These are phyloP conservation scores for Tuberolachnus salignus DNA, from an alignment of 2,888 invertebrate genomes.

Conservation along the genomic window DNA sequence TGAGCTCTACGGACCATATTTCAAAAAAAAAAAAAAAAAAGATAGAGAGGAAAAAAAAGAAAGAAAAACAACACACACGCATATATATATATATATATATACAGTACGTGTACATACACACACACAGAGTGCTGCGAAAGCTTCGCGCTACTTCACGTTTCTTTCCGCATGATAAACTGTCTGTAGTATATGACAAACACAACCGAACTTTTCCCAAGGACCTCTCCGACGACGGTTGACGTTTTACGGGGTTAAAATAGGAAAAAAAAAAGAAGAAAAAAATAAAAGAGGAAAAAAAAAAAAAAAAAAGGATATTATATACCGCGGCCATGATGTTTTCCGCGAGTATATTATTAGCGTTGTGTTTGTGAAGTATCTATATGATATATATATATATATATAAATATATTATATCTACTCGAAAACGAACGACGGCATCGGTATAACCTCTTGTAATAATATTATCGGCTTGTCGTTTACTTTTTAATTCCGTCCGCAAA, in stretches of 20 bases:
- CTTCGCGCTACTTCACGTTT: slow-evolving; percentile 46
- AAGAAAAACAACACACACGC: slow-evolving; percentile 32
- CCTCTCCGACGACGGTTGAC: slow-evolving; percentile 21
- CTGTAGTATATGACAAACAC: slow-evolving; percentile 43
- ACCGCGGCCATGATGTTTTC: neutral
- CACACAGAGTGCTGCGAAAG: slow-evolving; percentile 37
- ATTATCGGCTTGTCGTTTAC: slow-evolving; percentile 21
- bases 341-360: no score
- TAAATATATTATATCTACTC: neutral
- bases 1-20: slow-evolving; percentile 59
- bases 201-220: slow-evolving; percentile 48
- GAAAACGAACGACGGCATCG: slow-evolving; percentile 30
- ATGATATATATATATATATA: no score
- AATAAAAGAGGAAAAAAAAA: no score
- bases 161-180: slow-evolving; percentile 55
- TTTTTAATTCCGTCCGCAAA: slow-evolving; percentile 29
- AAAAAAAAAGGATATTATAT: neutral
- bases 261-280: no score
- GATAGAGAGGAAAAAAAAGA: slow-evolving; percentile 15
- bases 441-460: neutral
- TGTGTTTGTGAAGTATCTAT: no score
- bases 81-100: neutral
- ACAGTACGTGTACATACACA: neutral
- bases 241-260: slow-evolving; percentile 51
- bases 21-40: slow-evolving; percentile 47